These are phyloP conservation scores for Nyctibius grandis DNA, from an alignment of 2,797 vertebrate species.

Conservation along the genomic window DNA sequence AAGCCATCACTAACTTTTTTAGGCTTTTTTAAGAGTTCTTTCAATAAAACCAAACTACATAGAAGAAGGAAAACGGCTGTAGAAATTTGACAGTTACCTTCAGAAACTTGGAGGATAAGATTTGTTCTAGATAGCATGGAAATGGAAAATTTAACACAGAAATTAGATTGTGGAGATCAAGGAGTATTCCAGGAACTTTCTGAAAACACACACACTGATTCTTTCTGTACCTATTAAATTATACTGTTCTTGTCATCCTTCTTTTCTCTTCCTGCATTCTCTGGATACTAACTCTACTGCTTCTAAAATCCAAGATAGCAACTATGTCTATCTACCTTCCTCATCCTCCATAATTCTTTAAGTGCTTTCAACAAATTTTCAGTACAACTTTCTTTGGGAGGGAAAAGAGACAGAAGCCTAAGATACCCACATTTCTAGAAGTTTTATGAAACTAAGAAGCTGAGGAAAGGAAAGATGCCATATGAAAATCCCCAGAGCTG, in stretches of 20 bases:
- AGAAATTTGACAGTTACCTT: neutral
- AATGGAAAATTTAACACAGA: neutral
- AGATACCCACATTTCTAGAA: neutral
- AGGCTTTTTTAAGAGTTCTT: neutral
- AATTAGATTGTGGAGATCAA: neutral
- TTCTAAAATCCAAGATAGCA: neutral
- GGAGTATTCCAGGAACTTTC: neutral
- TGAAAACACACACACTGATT: neutral
- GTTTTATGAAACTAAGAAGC: neutral
- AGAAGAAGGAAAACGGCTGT: neutral
- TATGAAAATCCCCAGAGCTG: neutral
- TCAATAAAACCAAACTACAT: fast-evolving
- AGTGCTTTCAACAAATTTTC: neutral
- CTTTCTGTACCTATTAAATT: neutral
- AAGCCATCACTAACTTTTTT: neutral
- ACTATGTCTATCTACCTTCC: neutral
- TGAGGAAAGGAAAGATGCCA: neutral
- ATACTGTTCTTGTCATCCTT: neutral
- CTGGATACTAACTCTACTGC: neutral
- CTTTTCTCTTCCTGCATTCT: neutral
- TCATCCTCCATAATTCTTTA: neutral
- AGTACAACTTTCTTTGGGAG: neutral
- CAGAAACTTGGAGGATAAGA: neutral
- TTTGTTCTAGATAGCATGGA: neutral
- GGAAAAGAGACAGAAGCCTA: neutral